Percentiles rank a stretch among this genome's conserved stretches.
Evolutionary conservation across 2,888 invertebrate species (phyloP).

Genomic region (Rambutsinella grinnellia): DNA sequence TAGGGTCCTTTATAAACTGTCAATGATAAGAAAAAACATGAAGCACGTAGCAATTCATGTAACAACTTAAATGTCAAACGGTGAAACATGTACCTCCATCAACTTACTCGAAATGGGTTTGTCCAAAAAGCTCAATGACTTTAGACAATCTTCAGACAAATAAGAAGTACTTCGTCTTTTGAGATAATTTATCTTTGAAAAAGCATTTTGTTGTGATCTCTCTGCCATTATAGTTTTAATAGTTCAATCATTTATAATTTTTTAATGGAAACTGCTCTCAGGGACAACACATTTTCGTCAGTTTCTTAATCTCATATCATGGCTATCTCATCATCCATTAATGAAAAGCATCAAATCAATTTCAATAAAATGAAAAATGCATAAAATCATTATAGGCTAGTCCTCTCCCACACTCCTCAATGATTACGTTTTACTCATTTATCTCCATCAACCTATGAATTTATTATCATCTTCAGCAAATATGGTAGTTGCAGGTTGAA

Average conservation of each 20-base stretch:
- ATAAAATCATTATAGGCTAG: neutral
- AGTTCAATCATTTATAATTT: too few species aligned
- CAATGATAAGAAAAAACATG: conserved; percentile 16
- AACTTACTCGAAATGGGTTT: too few species aligned
- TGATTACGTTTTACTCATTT: neutral
- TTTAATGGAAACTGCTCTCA: too few species aligned
- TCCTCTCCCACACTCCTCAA: conserved; percentile 15
- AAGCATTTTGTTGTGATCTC: too few species aligned
- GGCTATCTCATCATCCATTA: neutral
- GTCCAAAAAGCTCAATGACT: too few species aligned
- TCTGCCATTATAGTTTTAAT: too few species aligned
- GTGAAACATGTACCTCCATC: too few species aligned
- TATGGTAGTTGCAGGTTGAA: conserved; percentile 40
- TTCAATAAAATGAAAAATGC: neutral
- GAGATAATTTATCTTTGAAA: too few species aligned
- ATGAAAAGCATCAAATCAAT: conserved; percentile 11
- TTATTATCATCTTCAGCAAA: conserved; percentile 39
- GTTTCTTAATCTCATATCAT: neutral
- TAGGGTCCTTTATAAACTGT: conserved; percentile 16
- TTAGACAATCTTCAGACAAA: too few species aligned
- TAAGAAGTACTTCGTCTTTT: too few species aligned
- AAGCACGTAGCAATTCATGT: too few species aligned
- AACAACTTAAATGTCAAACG: too few species aligned
- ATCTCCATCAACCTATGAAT: conserved; percentile 10
- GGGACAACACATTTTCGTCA: neutral